A percentile compares a stretch with the other conserved stretches of the same genome.
These are phyloP conservation scores for Litocranius walleri DNA, from an alignment of 2,113 vertebrate species.

Conservation along the genomic window DNA sequence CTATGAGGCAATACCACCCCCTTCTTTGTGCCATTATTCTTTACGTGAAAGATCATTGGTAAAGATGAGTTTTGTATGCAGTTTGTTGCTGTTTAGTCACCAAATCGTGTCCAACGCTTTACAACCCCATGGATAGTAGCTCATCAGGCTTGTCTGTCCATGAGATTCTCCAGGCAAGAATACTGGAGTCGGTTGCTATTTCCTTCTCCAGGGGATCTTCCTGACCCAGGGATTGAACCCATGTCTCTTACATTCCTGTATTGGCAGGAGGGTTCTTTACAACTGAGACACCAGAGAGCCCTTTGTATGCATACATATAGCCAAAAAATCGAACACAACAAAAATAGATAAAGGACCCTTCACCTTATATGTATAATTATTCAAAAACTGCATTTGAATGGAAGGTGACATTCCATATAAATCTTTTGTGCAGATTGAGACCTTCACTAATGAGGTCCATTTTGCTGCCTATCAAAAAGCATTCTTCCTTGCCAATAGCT, in stretches of 20 bases:
- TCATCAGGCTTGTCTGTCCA: not conserved
- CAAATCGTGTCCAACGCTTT: not conserved
- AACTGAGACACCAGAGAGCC: not conserved
- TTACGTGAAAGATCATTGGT: not conserved
- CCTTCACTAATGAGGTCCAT: not conserved
- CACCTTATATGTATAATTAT: not conserved
- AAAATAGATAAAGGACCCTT: not conserved
- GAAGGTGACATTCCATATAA: not conserved
- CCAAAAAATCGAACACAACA: not conserved
- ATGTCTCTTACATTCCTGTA: not conserved
- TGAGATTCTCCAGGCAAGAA: not conserved
- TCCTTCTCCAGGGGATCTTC: not conserved
- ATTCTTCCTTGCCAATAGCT: slow-evolving; percentile 34
- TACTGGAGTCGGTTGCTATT: not conserved
- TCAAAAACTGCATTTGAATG: not conserved
- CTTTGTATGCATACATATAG: not conserved
- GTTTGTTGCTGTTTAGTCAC: not conserved
- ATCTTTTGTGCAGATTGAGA: not conserved
- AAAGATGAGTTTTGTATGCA: not conserved
- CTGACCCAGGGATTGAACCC: not conserved
- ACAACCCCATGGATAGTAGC: not conserved
- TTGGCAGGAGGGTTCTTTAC: not conserved
- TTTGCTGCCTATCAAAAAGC: slow-evolving; percentile 8
- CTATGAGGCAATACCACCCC: not conserved
- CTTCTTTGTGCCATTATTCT: not conserved